These are phyloP conservation scores for Gallirallus australis DNA, from an alignment of 2,797 vertebrate species.

Conservation along the genomic window DNA sequence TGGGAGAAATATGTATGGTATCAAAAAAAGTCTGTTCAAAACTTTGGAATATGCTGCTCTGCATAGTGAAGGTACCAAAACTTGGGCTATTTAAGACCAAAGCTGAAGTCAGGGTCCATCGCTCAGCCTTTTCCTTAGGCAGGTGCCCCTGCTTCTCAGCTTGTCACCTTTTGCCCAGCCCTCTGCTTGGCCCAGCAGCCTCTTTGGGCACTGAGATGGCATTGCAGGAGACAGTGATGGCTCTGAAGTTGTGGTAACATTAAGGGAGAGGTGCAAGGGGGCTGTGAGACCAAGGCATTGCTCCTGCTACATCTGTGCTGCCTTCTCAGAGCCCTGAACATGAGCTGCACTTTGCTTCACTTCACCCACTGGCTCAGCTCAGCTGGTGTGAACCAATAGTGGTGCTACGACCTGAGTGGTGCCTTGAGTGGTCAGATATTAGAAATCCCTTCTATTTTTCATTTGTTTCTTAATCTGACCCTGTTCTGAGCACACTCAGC, in stretches of 20 bases:
- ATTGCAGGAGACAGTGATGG: fast-evolving
- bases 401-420: not conserved
- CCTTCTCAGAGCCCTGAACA: not conserved
- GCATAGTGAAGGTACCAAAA: not conserved
- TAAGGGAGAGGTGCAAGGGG: fast-evolving
- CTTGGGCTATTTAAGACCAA: fast-evolving
- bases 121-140: not conserved
- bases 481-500: not conserved
- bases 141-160: not conserved
- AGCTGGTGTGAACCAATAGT: fast-evolving
- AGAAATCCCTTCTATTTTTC: not conserved
- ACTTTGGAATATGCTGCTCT: not conserved
- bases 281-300: not conserved
- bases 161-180: not conserved
- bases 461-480: not conserved
- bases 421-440: not conserved
- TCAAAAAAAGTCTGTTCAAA: not conserved
- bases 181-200: fast-evolving
- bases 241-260: fast-evolving
- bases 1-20: not conserved
- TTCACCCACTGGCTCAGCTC: fast-evolving
- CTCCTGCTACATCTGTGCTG: not conserved
- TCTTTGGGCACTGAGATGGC: fast-evolving
- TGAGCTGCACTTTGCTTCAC: not conserved
- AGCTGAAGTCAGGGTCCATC: fast-evolving